A percentile compares a stretch with the other conserved stretches of the same genome.
Conservation (phyloP, 2,113 vertebrate species). For the Prionailurus viverrinus region DNA sequence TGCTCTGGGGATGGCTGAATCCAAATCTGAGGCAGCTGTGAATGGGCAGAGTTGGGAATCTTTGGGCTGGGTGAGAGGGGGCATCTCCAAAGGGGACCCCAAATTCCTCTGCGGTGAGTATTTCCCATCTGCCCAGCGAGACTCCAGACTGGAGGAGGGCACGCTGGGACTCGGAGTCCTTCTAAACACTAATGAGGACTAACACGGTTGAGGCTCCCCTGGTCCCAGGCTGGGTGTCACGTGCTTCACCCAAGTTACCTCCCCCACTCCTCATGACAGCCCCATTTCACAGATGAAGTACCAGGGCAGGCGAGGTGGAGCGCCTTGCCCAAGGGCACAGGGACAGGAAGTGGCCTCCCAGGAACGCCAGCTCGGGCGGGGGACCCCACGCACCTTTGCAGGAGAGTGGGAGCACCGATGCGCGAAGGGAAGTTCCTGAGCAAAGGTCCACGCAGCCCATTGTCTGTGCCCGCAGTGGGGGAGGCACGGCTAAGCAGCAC, state of each 20-base stretch:
- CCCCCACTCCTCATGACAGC: rapidly evolving
- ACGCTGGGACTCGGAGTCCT: background rate
- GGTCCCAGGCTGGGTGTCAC: background rate
- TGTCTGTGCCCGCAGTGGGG: background rate
- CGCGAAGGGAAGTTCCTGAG: background rate
- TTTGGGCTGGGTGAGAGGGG: background rate
- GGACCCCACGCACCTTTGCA: background rate
- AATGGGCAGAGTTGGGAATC: background rate
- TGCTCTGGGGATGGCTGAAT: background rate
- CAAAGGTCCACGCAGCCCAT: background rate
- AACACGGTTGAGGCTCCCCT: rapidly evolving
- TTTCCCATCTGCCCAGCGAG: background rate
- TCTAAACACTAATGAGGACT: background rate
- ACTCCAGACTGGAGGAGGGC: background rate
- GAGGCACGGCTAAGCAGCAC: background rate
- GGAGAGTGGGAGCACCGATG: background rate
- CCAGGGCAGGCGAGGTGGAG: background rate
- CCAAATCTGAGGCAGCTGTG: background rate
- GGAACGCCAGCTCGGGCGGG: background rate
- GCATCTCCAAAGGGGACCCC: background rate
- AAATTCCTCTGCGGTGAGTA: background rate
- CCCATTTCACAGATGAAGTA: background rate
- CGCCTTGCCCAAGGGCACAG: background rate
- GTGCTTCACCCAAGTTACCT: background rate
- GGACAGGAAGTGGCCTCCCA: background rate